phyloP scores from a whole-genome alignment of 2,797 vertebrate species.

The Garrulus glandarius region DNA sequence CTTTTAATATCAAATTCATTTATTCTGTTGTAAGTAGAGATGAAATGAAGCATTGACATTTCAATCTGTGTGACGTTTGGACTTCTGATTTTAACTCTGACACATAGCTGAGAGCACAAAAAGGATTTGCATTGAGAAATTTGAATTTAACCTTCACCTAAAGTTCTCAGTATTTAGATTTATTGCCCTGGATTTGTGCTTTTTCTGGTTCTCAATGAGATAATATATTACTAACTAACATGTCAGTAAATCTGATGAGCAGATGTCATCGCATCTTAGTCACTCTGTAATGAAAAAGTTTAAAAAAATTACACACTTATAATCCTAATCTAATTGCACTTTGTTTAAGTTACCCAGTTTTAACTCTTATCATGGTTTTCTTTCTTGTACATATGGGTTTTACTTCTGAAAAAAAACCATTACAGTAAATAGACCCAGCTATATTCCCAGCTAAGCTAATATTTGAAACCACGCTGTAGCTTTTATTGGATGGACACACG shows the following conservation, averaged over 20 bases:
- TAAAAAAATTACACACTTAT: not conserved
- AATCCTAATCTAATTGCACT: not conserved
- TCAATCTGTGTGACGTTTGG: not conserved
- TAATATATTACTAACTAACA: not conserved
- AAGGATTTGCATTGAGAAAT: not conserved
- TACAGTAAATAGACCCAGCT: not conserved
- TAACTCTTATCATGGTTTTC: not conserved
- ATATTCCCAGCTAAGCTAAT: not conserved
- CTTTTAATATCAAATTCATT: not conserved
- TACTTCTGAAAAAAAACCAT: not conserved
- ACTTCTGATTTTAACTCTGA: not conserved
- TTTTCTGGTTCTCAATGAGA: not conserved
- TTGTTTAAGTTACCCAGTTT: not conserved
- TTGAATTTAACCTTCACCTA: not conserved
- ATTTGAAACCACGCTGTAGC: not conserved
- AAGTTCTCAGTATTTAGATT: not conserved
- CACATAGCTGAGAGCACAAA: not conserved
- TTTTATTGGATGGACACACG: not conserved
- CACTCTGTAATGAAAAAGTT: not conserved
- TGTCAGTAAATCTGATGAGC: not conserved
- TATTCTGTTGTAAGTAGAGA: not conserved
- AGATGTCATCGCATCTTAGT: not conserved
- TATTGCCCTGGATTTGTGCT: not conserved
- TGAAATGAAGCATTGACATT: not conserved
- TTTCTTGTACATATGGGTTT: not conserved